phyloP scores from a whole-genome alignment of 2,888 invertebrate genomes.

The Aplocera efformata region DNA sequence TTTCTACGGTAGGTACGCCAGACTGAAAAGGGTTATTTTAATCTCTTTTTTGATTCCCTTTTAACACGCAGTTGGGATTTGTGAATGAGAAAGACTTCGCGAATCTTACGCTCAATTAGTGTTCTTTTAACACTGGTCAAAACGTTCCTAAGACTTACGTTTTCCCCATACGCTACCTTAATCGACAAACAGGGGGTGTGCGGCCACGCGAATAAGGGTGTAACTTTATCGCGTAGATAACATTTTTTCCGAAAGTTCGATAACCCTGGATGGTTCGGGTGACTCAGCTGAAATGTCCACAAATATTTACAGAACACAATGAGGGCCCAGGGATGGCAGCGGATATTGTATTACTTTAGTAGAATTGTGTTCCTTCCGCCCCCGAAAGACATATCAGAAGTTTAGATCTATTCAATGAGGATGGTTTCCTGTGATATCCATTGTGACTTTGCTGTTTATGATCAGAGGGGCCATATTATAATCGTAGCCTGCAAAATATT shows the following conservation, averaged over 20 bases:
- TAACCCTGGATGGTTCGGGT: constrained; percentile 32
- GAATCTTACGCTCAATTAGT: too few species aligned
- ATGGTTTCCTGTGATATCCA: constrained; percentile 17
- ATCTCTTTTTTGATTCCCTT: too few species aligned
- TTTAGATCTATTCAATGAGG: constrained; percentile 16
- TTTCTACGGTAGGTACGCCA: too few species aligned
- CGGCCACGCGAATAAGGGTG: constrained; percentile 29
- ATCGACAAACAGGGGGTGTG: constrained; percentile 14
- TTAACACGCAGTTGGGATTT: too few species aligned
- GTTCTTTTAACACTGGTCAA: too few species aligned
- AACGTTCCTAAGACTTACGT: too few species aligned
- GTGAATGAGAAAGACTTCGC: too few species aligned
- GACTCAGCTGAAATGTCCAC: constrained; percentile 46
- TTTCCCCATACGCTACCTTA: background rate
- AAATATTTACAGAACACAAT: constrained; percentile 30
- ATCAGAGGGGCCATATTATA: background rate
- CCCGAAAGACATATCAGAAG: constrained; percentile 16
- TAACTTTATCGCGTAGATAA: constrained; percentile 21
- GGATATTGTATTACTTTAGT: constrained; percentile 32
- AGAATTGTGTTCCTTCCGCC: constrained; percentile 19
- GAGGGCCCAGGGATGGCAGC: constrained; percentile 20
- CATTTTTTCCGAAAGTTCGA: constrained; percentile 34
- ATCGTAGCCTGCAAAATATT: too few species aligned
- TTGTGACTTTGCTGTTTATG: constrained; percentile 11
- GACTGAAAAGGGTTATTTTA: too few species aligned